phyloP scores from a whole-genome alignment of 2,888 invertebrate species.

The Rhamnusium bicolor region DNA sequence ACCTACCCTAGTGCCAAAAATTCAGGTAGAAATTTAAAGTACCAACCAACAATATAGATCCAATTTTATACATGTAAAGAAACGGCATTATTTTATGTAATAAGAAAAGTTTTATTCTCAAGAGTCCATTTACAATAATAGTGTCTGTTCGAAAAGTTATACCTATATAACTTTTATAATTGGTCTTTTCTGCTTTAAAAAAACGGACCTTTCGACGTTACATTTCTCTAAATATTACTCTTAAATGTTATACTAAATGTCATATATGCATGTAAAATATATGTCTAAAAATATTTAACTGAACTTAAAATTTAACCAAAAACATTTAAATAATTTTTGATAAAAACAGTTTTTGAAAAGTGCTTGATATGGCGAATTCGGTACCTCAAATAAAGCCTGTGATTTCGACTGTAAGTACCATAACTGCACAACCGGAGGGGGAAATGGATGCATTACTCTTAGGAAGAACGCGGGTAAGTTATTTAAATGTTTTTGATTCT shows the following conservation, averaged over 20 bases:
- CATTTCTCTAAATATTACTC: not conserved
- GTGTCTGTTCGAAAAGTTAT: not conserved
- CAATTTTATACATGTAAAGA: slow-evolving; percentile 13
- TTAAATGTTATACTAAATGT: slow-evolving; percentile 23
- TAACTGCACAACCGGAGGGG: slow-evolving; percentile 75
- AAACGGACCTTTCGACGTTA: not conserved
- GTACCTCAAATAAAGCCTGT: slow-evolving; percentile 73
- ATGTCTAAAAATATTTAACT: slow-evolving; percentile 27
- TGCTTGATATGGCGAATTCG: slow-evolving; percentile 65
- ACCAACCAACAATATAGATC: slow-evolving; percentile 3
- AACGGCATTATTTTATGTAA: not conserved
- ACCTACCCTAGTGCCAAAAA: slow-evolving; percentile 30
- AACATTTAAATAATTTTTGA: slow-evolving; percentile 22
- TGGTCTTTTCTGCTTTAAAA: slow-evolving; percentile 32
- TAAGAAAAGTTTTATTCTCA: not conserved
- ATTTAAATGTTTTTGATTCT: not conserved
- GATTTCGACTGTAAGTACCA: slow-evolving; percentile 74
- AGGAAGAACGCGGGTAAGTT: slow-evolving; percentile 85
- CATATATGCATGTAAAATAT: slow-evolving; percentile 16
- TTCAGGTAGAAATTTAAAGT: slow-evolving; percentile 19
- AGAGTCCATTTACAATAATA: not conserved
- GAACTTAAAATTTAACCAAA: slow-evolving; percentile 29
- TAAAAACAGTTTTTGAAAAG: slow-evolving; percentile 29
- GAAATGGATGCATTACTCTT: slow-evolving; percentile 87
- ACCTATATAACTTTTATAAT: slow-evolving; percentile 26